Percentiles rank a stretch among this genome's conserved stretches.
These are phyloP conservation scores for Dinomys branickii DNA, from an alignment of 2,113 vertebrate genomes.

Conservation along the genomic window DNA sequence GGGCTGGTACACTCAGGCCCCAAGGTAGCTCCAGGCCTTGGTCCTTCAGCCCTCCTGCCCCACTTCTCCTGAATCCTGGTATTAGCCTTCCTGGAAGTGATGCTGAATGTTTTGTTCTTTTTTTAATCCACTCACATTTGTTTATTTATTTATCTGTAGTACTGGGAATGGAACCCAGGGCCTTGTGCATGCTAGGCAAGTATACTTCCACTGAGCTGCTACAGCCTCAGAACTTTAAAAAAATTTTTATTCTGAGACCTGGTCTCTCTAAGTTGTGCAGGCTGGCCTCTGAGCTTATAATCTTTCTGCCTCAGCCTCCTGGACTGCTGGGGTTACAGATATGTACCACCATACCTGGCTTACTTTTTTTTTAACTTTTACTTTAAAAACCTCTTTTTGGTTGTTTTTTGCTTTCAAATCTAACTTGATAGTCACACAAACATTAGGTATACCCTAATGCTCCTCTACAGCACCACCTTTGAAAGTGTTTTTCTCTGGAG, in stretches of 20 bases:
- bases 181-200: background rate
- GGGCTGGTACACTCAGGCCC: background rate
- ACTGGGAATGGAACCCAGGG: background rate
- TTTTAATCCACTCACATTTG: background rate
- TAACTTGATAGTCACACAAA: background rate
- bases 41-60: background rate
- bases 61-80: background rate
- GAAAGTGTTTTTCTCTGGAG: background rate
- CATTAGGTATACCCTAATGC: background rate
- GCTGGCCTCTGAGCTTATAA: background rate
- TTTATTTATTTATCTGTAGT: background rate
- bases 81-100: background rate
- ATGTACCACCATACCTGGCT: background rate
- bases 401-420: background rate
- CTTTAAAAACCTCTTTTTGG: background rate
- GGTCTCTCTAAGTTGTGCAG: background rate
- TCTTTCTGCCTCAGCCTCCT: background rate
- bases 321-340: background rate
- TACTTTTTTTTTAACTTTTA: background rate
- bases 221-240: background rate
- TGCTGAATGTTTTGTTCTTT: background rate
- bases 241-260: background rate
- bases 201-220: background rate
- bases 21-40: accelerated
- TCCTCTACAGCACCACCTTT: background rate